Percentiles rank a stretch among this genome's conserved stretches.
These are phyloP conservation scores for Stenopsyche tienmushanensis DNA, from an alignment of 1,140 invertebrate genomes.

Conservation along the genomic window DNA sequence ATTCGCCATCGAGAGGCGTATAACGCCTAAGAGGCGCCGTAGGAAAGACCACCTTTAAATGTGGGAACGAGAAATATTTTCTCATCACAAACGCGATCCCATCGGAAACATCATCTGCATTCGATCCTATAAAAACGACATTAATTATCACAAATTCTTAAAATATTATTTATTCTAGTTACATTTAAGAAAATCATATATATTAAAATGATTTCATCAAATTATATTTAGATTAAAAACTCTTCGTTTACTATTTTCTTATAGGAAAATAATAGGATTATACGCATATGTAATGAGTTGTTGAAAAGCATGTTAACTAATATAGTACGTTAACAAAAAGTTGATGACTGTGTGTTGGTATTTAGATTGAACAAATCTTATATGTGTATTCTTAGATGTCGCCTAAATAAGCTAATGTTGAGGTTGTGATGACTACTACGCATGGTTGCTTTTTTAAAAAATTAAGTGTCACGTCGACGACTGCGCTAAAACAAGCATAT, in stretches of 20 bases:
- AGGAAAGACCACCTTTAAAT: conserved; percentile 70
- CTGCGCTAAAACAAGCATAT: no score
- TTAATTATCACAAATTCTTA: background rate
- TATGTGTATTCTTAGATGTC: no score
- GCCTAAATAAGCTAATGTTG: no score
- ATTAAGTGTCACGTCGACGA: no score
- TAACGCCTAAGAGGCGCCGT: conserved; percentile 69
- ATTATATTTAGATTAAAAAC: background rate
- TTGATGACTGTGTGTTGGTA: no score
- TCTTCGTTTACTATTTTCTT: background rate
- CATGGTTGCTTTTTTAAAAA: no score
- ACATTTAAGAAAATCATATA: no score
- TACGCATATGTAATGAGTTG: background rate
- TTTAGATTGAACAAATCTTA: no score
- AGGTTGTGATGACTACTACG: no score
- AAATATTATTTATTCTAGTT: background rate
- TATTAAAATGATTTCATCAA: background rate
- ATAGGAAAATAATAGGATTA: background rate
- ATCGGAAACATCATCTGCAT: conserved; percentile 61
- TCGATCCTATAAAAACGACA: conserved; percentile 57
- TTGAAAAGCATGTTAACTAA: background rate
- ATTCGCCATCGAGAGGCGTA: conserved; percentile 61
- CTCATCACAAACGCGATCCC: conserved; percentile 64
- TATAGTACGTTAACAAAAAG: no score
- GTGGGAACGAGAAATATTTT: conserved; percentile 62